Evolutionary conservation across 2,888 invertebrate species (phyloP).

Genomic region (Lordiphosa fenestrarum): DNA sequence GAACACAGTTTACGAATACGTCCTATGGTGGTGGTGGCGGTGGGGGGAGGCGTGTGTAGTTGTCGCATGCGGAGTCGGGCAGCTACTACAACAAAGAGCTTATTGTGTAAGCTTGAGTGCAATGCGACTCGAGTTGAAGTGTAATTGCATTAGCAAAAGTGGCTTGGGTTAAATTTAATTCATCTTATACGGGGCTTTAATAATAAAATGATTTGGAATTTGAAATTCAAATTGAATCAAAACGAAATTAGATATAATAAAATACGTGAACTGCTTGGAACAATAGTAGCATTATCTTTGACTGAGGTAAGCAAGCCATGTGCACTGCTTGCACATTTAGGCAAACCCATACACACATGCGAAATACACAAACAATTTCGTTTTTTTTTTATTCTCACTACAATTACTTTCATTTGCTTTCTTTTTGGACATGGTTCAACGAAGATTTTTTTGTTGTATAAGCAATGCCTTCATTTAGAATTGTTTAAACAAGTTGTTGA

Average conservation of each 20-base stretch:
- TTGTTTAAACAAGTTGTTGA: too few relatives aligned
- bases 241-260: neutral
- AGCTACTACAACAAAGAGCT: conserved; percentile 52
- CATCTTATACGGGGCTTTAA: conserved; percentile 28
- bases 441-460: too few relatives aligned
- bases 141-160: conserved; percentile 69
- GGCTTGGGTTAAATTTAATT: conserved; percentile 46
- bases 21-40: neutral
- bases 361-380: too few relatives aligned
- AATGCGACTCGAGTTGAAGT: conserved; percentile 61
- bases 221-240: conserved; percentile 21
- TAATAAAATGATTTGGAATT: conserved; percentile 20
- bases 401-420: too few relatives aligned
- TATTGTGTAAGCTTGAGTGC: conserved; percentile 50
- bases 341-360: too few relatives aligned
- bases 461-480: too few relatives aligned
- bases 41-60: neutral
- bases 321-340: too few relatives aligned
- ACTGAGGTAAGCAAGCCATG: too few relatives aligned
- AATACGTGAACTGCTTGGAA: too few relatives aligned
- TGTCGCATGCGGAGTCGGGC: conserved; percentile 32
- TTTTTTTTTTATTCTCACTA: too few relatives aligned
- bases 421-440: too few relatives aligned
- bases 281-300: too few relatives aligned
- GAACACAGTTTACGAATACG: conserved; percentile 3